These are phyloP conservation scores for Syrmaticus mikado DNA, from an alignment of 2,113 vertebrate genomes.

Conservation along the genomic window DNA sequence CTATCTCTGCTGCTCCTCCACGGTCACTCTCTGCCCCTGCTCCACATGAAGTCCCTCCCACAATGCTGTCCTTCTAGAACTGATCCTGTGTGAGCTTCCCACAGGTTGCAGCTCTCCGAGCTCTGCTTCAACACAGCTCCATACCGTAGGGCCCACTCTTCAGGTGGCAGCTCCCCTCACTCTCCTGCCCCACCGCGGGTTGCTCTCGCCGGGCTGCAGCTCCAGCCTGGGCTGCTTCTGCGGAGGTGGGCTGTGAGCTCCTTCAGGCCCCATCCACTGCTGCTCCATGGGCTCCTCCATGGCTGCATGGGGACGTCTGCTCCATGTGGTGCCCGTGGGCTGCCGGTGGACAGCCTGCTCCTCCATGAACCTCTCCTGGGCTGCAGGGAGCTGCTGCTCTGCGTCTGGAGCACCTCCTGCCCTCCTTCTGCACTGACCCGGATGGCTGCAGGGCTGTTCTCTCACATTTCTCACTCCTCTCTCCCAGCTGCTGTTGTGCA, in stretches of 20 bases:
- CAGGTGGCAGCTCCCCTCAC: background rate
- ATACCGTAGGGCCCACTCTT: background rate
- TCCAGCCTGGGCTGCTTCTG: background rate
- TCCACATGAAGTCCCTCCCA: no score
- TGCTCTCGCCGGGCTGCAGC: background rate
- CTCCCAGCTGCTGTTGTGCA: no score
- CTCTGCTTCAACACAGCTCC: background rate
- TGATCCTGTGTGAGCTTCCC: background rate
- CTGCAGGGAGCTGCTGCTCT: no score
- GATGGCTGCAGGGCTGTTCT: no score
- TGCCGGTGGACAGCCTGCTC: background rate
- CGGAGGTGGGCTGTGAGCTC: background rate
- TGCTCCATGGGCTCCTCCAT: background rate
- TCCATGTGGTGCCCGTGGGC: background rate
- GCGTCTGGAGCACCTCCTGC: no score
- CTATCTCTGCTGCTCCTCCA: background rate
- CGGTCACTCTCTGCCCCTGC: background rate
- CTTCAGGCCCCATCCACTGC: background rate
- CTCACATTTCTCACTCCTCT: no score
- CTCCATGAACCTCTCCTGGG: no score
- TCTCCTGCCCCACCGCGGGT: no score
- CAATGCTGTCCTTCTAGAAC: background rate
- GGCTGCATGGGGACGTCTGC: background rate
- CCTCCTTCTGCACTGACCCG: no score
- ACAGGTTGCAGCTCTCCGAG: background rate